Percentiles rank a stretch among this genome's conserved stretches.
phyloP scores from a whole-genome alignment of 2,888 invertebrate genomes.

The Mesorhabditis belari region DNA sequence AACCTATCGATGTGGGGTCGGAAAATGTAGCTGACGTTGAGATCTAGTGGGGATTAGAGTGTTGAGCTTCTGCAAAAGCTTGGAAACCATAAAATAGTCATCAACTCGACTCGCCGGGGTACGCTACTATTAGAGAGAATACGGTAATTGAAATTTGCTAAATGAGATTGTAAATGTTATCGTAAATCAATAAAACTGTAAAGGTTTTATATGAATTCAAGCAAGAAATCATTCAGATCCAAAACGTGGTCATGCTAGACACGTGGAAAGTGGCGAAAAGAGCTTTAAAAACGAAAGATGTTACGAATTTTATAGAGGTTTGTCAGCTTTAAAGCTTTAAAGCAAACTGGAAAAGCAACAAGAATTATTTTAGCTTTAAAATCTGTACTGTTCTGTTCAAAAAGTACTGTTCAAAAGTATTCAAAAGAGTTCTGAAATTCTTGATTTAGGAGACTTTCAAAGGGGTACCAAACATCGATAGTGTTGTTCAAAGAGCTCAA shows the following conservation, averaged over 20 bases:
- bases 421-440: not conserved
- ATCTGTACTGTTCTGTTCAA: too few species aligned
- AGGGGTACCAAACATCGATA: not conserved
- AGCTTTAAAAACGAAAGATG: conserved; percentile 6
- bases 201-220: not conserved
- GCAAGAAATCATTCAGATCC: conserved; percentile 1
- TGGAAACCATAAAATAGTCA: too few species aligned
- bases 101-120: too few species aligned
- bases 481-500: not conserved
- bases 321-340: not conserved
- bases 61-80: too few species aligned
- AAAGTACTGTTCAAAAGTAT: not conserved
- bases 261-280: conserved; percentile 3
- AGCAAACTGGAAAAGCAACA: too few species aligned
- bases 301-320: conserved; percentile 11
- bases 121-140: too few species aligned
- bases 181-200: not conserved
- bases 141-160: too few species aligned
- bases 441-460: not conserved
- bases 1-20: too few species aligned
- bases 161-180: not conserved
- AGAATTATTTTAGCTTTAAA: too few species aligned
- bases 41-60: too few species aligned
- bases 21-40: too few species aligned
- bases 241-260: conserved; percentile 9